These are phyloP conservation scores for Lindbergichthys nudifrons DNA, from an alignment of 2,797 vertebrate species.

Conservation along the genomic window DNA sequence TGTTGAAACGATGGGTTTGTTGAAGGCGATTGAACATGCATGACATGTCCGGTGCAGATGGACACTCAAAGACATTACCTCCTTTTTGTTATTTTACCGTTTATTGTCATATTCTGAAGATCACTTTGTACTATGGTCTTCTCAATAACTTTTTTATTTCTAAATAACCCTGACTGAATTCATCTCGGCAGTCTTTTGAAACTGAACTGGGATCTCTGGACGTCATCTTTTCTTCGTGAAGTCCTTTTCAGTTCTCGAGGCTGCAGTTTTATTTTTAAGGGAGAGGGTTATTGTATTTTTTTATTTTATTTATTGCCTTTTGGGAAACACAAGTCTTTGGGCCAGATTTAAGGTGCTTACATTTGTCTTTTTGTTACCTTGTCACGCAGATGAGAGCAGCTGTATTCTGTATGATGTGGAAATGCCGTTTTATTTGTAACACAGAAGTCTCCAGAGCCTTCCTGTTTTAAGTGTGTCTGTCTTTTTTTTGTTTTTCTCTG, in stretches of 20 bases:
- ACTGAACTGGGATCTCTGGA: neutral
- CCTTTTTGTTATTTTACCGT: neutral
- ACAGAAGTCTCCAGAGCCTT: neutral
- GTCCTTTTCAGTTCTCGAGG: neutral
- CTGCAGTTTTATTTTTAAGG: neutral
- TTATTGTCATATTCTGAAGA: neutral
- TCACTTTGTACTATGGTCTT: neutral
- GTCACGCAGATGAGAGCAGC: neutral
- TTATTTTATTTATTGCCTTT: slow-evolving; percentile 23
- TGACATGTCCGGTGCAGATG: slow-evolving; percentile 1
- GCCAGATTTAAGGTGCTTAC: neutral
- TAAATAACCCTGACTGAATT: neutral
- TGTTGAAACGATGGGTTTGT: slow-evolving; percentile 38
- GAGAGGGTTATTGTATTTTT: neutral
- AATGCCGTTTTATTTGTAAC: slow-evolving; percentile 19
- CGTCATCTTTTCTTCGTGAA: neutral
- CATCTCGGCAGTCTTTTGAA: neutral
- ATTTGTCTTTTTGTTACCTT: neutral
- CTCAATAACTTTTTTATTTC: neutral
- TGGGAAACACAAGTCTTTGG: neutral
- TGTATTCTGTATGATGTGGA: slow-evolving; percentile 3
- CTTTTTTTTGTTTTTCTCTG: neutral
- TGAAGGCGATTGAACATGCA: slow-evolving; percentile 25
- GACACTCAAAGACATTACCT: neutral
- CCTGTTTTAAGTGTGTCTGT: neutral